Conservation (phyloP, 1,140 invertebrate species). For the Phthorimaea operculella region DNA sequence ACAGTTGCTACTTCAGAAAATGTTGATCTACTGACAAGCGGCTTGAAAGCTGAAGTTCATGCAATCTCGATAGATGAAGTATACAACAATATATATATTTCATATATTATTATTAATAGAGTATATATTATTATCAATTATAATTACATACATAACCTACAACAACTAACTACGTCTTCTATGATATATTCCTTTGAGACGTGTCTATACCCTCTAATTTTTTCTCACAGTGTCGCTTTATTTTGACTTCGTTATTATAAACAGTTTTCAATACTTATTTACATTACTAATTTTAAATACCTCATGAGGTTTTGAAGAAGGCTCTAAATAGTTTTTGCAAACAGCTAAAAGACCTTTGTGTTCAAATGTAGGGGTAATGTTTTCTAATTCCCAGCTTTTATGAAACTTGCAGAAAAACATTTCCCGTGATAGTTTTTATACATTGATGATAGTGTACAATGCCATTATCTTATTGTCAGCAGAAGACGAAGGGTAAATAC, state of each 20-base stretch:
- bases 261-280: slow-evolving; percentile 60
- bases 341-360: neutral
- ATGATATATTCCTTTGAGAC: slow-evolving; percentile 61
- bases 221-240: slow-evolving; percentile 67
- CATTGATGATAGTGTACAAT: neutral
- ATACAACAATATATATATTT: slow-evolving; percentile 39
- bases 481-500: too few species aligned
- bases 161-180: slow-evolving; percentile 58
- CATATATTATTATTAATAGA: neutral
- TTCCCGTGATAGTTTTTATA: too few species aligned
- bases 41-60: slow-evolving; percentile 20
- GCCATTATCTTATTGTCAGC: too few species aligned
- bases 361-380: too few species aligned
- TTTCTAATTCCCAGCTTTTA: too few species aligned
- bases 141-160: slow-evolving; percentile 51
- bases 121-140: slow-evolving; percentile 6
- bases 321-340: slow-evolving; percentile 10
- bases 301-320: slow-evolving; percentile 29
- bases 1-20: slow-evolving; percentile 8
- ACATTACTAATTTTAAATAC: slow-evolving; percentile 40
- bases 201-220: slow-evolving; percentile 59
- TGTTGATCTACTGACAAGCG: slow-evolving; percentile 24
- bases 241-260: slow-evolving; percentile 63
- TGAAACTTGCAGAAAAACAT: too few species aligned
- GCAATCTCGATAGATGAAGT: slow-evolving; percentile 33